These are phyloP conservation scores for Alaudala cheleensis DNA, from an alignment of 2,113 vertebrate species.

Conservation along the genomic window DNA sequence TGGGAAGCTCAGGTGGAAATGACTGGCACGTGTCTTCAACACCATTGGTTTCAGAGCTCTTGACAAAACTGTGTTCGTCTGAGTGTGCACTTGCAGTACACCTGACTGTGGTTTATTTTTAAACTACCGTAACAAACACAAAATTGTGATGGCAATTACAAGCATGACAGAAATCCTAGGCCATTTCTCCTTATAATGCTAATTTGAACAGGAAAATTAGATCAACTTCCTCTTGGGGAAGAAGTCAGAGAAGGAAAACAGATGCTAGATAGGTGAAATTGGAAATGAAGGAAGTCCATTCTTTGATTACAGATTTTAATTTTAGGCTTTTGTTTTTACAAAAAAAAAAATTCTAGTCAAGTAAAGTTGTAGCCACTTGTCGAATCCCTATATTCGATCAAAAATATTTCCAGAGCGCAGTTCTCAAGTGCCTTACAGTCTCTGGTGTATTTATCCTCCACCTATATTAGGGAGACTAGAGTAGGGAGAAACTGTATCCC, in stretches of 20 bases:
- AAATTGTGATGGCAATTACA: background rate
- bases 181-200: background rate
- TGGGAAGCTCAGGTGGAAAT: background rate
- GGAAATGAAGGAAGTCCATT: background rate
- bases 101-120: background rate
- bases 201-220: slow-evolving; percentile 48
- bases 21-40: accelerated
- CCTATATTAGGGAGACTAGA: background rate
- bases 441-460: background rate
- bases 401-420: background rate
- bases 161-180: background rate
- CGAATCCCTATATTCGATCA: accelerated
- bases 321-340: background rate
- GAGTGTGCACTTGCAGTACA: background rate
- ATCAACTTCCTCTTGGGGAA: slow-evolving; percentile 26
- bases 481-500: background rate
- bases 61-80: accelerated
- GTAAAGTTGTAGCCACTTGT: background rate
- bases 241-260: slow-evolving; percentile 23
- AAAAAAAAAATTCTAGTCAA: background rate
- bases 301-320: slow-evolving; percentile 7
- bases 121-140: background rate
- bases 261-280: background rate
- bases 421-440: background rate
- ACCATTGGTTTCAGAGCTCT: background rate